Percentiles rank a stretch among this genome's conserved stretches.
phyloP scores from a whole-genome alignment of 2,797 vertebrate genomes.

The Sebastes vulpes region DNA sequence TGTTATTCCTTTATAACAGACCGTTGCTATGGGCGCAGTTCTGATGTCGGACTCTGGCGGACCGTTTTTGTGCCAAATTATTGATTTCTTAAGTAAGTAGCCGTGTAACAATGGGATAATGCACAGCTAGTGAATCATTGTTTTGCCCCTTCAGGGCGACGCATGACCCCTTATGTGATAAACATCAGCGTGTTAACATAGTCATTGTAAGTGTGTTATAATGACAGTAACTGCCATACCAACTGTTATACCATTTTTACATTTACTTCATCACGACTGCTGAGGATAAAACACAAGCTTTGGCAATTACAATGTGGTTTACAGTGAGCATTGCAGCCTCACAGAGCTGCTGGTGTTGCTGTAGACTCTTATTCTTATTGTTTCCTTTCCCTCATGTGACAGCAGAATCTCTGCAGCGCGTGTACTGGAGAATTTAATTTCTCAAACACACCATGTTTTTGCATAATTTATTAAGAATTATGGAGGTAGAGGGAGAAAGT shows the following conservation, averaged over 20 bases:
- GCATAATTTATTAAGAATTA: constrained; percentile 2
- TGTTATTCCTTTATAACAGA: too few relatives aligned
- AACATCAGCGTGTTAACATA: background rate
- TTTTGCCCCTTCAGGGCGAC: too few relatives aligned
- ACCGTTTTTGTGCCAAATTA: too few relatives aligned
- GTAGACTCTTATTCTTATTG: background rate
- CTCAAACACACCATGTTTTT: background rate
- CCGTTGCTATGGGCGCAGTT: too few relatives aligned
- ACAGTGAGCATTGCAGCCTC: background rate
- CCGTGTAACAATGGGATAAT: too few relatives aligned
- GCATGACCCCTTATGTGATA: background rate
- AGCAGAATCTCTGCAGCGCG: background rate
- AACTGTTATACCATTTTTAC: background rate
- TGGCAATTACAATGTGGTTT: background rate
- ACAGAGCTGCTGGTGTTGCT: background rate
- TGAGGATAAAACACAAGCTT: background rate
- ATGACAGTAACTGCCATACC: background rate
- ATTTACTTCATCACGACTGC: background rate
- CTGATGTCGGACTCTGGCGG: too few relatives aligned
- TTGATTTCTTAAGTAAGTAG: too few relatives aligned
- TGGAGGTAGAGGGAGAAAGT: background rate
- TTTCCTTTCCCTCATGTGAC: background rate
- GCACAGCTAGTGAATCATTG: too few relatives aligned
- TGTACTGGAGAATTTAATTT: background rate
- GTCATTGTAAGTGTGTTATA: background rate